These are phyloP conservation scores for Synergus itoensis DNA, from an alignment of 2,888 invertebrate species.

Conservation along the genomic window DNA sequence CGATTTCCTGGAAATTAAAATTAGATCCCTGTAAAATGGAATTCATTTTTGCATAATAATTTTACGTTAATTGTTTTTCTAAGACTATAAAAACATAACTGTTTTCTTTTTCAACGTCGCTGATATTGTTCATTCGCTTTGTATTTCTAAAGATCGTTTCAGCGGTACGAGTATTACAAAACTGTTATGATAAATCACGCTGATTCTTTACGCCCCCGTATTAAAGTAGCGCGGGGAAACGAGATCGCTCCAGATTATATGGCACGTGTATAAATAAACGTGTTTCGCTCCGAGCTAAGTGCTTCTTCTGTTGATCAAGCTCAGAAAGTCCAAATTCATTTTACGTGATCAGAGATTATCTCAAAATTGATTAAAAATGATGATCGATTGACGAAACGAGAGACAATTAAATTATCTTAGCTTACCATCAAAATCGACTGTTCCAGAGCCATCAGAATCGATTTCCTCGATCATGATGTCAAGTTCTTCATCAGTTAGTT, in stretches of 20 bases:
- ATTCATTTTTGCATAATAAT: neutral
- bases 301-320: slow-evolving; percentile 50
- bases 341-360: slow-evolving; percentile 4
- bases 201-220: slow-evolving; percentile 46
- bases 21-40: neutral
- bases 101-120: neutral
- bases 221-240: slow-evolving; percentile 52
- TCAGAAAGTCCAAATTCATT: slow-evolving; percentile 42
- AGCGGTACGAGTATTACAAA: neutral
- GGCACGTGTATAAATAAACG: slow-evolving; percentile 58
- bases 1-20: neutral
- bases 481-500: slow-evolving; percentile 95
- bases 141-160: neutral
- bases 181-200: slow-evolving; percentile 50
- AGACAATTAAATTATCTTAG: slow-evolving; percentile 44
- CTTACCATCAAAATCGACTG: slow-evolving; percentile 98
- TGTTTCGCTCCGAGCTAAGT: slow-evolving; percentile 54
- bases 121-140: neutral
- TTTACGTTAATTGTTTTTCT: neutral
- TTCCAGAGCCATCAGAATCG: slow-evolving; percentile 98
- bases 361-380: neutral
- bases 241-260: slow-evolving; percentile 46
- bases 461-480: slow-evolving; percentile 99
- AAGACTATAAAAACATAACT: neutral
- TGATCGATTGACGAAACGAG: too few relatives aligned